Evolutionary conservation across 2,888 invertebrate genomes (phyloP).

Genomic region (Poecilus cupreus): DNA sequence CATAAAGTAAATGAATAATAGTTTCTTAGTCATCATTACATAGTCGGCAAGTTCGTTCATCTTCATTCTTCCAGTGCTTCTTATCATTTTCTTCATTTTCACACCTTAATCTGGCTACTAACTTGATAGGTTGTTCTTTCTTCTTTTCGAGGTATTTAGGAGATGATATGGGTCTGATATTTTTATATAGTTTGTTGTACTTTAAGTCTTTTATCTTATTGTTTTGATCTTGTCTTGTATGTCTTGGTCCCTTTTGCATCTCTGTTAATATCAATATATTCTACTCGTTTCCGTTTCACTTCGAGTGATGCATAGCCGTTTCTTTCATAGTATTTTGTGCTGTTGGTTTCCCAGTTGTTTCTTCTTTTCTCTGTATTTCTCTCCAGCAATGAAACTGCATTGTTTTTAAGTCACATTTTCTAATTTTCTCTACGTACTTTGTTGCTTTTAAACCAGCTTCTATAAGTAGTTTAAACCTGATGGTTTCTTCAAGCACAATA

Average conservation of each 20-base stretch:
- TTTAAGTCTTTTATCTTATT: neutral
- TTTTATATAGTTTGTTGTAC: constrained; percentile 12
- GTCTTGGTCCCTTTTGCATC: neutral
- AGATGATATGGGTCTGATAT: neutral
- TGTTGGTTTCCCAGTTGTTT: neutral
- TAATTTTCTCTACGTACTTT: neutral
- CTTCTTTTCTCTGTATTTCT: neutral
- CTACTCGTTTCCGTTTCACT: neutral
- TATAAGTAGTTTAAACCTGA: neutral
- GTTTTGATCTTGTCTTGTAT: neutral
- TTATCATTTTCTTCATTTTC: neutral
- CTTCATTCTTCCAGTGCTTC: neutral
- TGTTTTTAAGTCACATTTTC: neutral
- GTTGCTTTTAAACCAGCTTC: neutral
- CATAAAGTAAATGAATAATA: neutral
- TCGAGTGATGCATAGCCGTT: neutral
- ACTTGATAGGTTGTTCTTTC: neutral
- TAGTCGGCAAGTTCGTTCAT: neutral
- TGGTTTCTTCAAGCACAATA: neutral
- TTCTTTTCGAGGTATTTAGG: neutral
- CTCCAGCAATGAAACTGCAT: neutral
- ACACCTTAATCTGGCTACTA: neutral
- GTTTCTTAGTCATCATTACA: neutral
- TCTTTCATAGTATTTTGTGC: neutral
- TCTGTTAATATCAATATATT: neutral